Percentiles rank a stretch among this genome's conserved stretches.
Conservation (phyloP, 2,113 vertebrate genomes). For the Scatophagus argus region DNA sequence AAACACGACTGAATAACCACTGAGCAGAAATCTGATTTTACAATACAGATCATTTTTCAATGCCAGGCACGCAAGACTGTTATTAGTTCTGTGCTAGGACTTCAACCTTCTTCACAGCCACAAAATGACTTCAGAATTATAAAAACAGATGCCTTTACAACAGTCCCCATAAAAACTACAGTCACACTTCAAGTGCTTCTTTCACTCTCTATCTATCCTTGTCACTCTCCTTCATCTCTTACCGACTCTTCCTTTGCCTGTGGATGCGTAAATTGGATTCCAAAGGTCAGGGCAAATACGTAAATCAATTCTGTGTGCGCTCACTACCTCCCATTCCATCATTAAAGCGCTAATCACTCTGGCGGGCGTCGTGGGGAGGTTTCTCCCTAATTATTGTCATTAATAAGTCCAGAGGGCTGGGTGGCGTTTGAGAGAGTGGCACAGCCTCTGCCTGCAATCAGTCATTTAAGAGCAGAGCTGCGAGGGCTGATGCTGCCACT, state of each 20-base stretch:
- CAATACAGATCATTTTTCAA: slow-evolving; percentile 48
- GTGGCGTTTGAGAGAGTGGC: slow-evolving; percentile 77
- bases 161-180: slow-evolving; percentile 63
- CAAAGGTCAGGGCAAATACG: slow-evolving; percentile 83
- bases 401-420: slow-evolving; percentile 81
- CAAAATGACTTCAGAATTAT: slow-evolving; percentile 50
- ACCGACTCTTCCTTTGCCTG: slow-evolving; percentile 74
- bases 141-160: slow-evolving; percentile 59
- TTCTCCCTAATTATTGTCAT: slow-evolving; percentile 86
- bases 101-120: slow-evolving; percentile 50
- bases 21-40: slow-evolving; percentile 46
- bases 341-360: slow-evolving; percentile 85
- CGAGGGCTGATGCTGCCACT: slow-evolving; percentile 45
- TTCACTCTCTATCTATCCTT: slow-evolving; percentile 72
- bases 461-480: slow-evolving; percentile 72
- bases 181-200: slow-evolving; percentile 67
- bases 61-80: slow-evolving; percentile 27
- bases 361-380: slow-evolving; percentile 78
- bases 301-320: slow-evolving; percentile 82
- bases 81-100: slow-evolving; percentile 41
- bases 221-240: slow-evolving; percentile 74
- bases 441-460: slow-evolving; percentile 70
- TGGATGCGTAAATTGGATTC: slow-evolving; percentile 82
- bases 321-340: slow-evolving; percentile 81
- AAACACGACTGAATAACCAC: slow-evolving; percentile 38